Evolutionary conservation across 2,113 vertebrate species (phyloP), one percentile per base, ranked within the genome.

Genomic region (Paralichthys olivaceus): DNA sequence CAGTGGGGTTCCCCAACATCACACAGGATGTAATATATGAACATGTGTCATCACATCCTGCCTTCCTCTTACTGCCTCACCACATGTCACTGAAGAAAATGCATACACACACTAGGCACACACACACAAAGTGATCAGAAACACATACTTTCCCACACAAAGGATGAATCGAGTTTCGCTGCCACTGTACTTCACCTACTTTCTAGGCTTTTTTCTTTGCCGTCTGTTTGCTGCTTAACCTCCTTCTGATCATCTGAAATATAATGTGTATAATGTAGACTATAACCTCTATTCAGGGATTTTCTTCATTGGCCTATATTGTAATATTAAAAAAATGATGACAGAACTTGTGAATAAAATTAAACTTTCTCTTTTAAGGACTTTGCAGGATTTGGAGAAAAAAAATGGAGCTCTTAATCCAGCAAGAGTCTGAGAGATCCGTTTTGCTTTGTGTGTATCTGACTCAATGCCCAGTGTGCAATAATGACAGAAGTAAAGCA

Each of bases 401-500:
- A 14, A 58, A 58, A 75, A 72, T 25, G 4, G 19, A 61, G 47
- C 69, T 11, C 17, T 65, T 47, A 59, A 69, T 61, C 37, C 63
- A 49, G 23, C 34, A 17, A 64, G 20, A 79, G 53, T 26, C 20
- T 51, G 61, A 62, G 23, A 60, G 59, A 23, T 79, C 12, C 29
- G 9, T 86, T 84, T 83, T 71, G 64, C 66, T 68, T 34, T 79
- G 68, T 79, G 61, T 80, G 53, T 72, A 61, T 86, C 80, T 85
- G 81, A 84, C 73, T 88, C 76, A 75, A 56, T 77, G 88, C 79
- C 72, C 84, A 90, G 72, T 85, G 86, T 85, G 84, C 87, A 90
- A 84, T 92, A 92, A 90, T 92, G 86, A 90, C 83, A 87, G 69
- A 83, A 84, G 80, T 83, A 81, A 87, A 90, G 76, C 78, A 85